A percentile compares a stretch with the other conserved stretches of the same genome.
Evolutionary conservation across 37 sponge, comb jelly and placozoan genomes (phyloP).

Genomic region (Cliona cf. orientalis): DNA sequence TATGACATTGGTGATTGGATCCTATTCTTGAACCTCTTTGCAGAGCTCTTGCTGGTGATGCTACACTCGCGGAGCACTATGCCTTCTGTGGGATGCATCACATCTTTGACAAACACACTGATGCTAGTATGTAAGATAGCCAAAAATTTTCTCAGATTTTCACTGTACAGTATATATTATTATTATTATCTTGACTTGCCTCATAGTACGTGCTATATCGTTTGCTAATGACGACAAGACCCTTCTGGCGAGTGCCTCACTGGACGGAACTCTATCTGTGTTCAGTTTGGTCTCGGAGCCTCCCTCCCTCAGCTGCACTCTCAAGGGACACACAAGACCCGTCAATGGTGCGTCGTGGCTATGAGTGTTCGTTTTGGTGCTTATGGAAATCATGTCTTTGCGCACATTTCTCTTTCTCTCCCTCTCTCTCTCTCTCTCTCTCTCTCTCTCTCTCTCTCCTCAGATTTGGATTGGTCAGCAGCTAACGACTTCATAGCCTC

Average conservation of each 20-base stretch:
- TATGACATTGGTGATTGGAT: too few species aligned
- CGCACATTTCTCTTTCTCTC: neutral
- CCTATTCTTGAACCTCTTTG: too few species aligned
- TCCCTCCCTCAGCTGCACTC: slow-evolving; percentile 64
- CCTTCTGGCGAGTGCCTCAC: slow-evolving; percentile 74
- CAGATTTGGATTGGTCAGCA: slow-evolving; percentile 92
- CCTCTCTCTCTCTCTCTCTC: neutral
- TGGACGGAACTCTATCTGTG: slow-evolving; percentile 85
- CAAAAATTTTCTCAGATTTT: too few species aligned
- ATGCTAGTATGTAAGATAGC: slow-evolving; percentile 41
- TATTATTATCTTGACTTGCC: neutral
- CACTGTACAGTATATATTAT: neutral
- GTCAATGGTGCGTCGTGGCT: slow-evolving; percentile 85
- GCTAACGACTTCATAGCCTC: slow-evolving; percentile 83
- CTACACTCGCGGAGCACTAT: slow-evolving; percentile 76
- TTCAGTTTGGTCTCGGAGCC: slow-evolving; percentile 69
- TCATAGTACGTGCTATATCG: slow-evolving; percentile 59
- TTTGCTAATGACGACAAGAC: slow-evolving; percentile 87
- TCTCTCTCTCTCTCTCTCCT: neutral
- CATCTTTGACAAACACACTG: slow-evolving; percentile 85
- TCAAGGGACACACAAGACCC: slow-evolving; percentile 73
- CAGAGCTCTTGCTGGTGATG: slow-evolving; percentile 86
- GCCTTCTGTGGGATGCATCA: slow-evolving; percentile 91
- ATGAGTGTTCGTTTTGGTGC: too few species aligned
- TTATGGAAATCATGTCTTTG: slow-evolving; percentile 4